These are phyloP conservation scores for Porites divaricata DNA, from an alignment of 92 coral and sea anemone genomes.

Conservation along the genomic window DNA sequence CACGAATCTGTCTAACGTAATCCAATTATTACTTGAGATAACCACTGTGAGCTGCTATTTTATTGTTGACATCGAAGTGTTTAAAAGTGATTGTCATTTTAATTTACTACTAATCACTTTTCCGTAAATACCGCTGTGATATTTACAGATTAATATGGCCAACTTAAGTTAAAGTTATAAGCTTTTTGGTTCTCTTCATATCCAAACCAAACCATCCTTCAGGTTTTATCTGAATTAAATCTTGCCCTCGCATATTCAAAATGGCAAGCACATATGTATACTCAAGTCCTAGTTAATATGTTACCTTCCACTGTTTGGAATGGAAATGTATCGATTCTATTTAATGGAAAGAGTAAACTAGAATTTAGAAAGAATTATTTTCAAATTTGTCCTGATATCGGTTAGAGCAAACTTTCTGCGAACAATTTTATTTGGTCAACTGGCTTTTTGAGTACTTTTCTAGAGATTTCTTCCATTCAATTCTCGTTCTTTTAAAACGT, in stretches of 20 bases:
- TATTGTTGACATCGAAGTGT: neutral
- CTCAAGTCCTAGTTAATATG: neutral
- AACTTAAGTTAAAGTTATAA: neutral
- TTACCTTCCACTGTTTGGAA: neutral
- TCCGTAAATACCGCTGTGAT: neutral
- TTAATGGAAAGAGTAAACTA: too few species aligned
- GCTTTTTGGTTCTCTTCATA: neutral
- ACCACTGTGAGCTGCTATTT: neutral
- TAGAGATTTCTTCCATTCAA: neutral
- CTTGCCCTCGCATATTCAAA: neutral
- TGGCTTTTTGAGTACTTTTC: neutral
- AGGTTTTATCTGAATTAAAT: neutral
- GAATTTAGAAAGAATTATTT: too few species aligned
- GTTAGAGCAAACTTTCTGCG: neutral
- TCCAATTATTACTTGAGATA: neutral
- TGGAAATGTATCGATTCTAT: neutral
- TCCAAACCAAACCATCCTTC: too few species aligned
- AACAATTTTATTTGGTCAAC: neutral
- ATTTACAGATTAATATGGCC: constrained; percentile 3
- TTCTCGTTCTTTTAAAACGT: too few species aligned
- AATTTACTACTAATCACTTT: neutral
- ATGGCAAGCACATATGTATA: neutral
- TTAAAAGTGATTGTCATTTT: neutral
- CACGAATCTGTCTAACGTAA: neutral
- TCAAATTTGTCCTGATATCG: neutral